Conservation (phyloP, 2,113 vertebrate species). For the Regulus satrapa region DNA sequence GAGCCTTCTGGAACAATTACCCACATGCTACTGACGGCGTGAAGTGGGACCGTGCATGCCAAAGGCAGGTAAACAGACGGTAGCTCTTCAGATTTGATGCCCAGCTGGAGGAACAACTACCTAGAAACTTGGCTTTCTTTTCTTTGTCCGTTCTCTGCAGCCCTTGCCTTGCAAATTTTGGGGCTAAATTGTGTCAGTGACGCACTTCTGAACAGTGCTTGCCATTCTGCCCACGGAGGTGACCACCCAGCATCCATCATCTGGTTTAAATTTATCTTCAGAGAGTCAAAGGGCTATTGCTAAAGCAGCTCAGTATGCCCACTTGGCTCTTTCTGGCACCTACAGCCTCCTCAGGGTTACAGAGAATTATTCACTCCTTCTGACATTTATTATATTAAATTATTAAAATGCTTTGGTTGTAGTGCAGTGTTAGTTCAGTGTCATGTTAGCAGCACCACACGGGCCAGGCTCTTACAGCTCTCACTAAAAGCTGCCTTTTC, state of each 20-base stretch:
- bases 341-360: conserved; percentile 18
- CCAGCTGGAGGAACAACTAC: neutral
- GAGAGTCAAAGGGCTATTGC: conserved; percentile 44
- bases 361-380: conserved; percentile 59
- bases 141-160: neutral
- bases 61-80: neutral
- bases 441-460: conserved; percentile 2
- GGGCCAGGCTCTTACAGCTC: neutral
- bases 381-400: conserved; percentile 61
- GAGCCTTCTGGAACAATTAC: neutral
- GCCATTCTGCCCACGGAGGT: neutral
- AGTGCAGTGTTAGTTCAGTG: conserved; percentile 57
- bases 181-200: neutral
- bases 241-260: conserved; percentile 53
- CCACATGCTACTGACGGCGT: neutral
- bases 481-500: conserved; percentile 40
- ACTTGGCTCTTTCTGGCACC: conserved; percentile 40
- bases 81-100: neutral
- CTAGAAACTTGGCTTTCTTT: neutral
- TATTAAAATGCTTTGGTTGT: conserved; percentile 53
- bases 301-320: neutral
- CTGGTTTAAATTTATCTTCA: conserved; percentile 33
- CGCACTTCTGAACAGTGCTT: neutral
- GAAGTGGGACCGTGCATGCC: neutral
- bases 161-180: neutral